Percentiles rank a stretch among this genome's conserved stretches.
Evolutionary conservation across 2,888 invertebrate genomes (phyloP).

Genomic region (Lasioglossum calceatum): DNA sequence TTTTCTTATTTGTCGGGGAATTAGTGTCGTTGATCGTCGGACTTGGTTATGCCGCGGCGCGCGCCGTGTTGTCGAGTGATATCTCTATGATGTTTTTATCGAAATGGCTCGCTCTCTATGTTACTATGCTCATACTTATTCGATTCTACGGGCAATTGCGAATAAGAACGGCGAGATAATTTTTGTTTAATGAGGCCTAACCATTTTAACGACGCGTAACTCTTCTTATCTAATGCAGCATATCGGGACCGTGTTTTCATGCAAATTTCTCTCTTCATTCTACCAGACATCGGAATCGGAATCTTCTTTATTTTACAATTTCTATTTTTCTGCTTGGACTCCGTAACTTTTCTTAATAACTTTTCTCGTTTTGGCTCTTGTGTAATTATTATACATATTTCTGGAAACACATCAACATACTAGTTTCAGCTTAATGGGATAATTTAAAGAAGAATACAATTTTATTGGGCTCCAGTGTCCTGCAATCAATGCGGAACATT

Average conservation of each 20-base stretch:
- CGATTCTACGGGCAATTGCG: not conserved
- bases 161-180: not conserved
- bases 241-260: not conserved
- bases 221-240: not conserved
- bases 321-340: not conserved
- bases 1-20: not conserved
- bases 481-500: too few relatives aligned
- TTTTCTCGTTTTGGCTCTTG: not conserved
- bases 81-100: slow-evolving; percentile 7
- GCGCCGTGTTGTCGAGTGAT: not conserved
- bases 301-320: not conserved
- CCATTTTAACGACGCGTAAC: not conserved
- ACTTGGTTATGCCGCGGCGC: not conserved
- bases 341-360: not conserved
- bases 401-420: too few relatives aligned
- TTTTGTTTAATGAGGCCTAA: not conserved
- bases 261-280: not conserved
- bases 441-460: too few relatives aligned
- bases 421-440: too few relatives aligned
- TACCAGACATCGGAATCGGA: not conserved
- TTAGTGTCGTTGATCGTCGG: not conserved
- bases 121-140: not conserved
- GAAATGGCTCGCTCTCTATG: not conserved
- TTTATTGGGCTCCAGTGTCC: too few relatives aligned
- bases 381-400: too few relatives aligned